These are phyloP conservation scores for Acanthacorydalis orientalis DNA, from an alignment of 2,888 invertebrate genomes.

Conservation along the genomic window DNA sequence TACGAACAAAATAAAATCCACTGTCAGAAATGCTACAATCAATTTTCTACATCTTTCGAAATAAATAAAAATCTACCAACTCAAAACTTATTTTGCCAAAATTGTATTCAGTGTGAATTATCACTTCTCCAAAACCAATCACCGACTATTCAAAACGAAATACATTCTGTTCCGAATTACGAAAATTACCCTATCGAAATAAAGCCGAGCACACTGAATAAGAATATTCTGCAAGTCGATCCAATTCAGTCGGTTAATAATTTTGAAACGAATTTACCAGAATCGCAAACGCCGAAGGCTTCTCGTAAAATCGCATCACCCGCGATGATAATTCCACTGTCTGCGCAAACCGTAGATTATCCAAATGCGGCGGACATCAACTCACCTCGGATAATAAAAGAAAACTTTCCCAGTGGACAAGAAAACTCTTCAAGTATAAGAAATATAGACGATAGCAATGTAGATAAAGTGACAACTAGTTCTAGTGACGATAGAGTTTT, in stretches of 20 bases:
- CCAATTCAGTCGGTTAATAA: too few species aligned
- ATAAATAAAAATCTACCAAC: not conserved
- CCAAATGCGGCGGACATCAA: constrained; percentile 15
- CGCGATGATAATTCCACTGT: not conserved
- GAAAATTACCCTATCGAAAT: too few species aligned
- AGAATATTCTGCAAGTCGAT: too few species aligned
- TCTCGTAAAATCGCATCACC: not conserved
- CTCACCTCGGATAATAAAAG: constrained; percentile 9
- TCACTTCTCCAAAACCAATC: too few species aligned
- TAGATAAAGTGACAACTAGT: constrained; percentile 5
- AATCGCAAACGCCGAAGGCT: not conserved
- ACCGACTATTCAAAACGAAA: too few species aligned
- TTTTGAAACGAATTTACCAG: too few species aligned
- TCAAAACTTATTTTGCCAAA: not conserved
- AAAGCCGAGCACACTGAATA: too few species aligned
- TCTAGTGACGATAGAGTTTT: constrained; percentile 4
- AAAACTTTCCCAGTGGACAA: constrained; percentile 4
- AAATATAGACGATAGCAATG: constrained; percentile 1
- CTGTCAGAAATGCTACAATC: not conserved
- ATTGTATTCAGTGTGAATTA: not conserved
- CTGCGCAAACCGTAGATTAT: not conserved
- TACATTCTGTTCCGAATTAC: too few species aligned
- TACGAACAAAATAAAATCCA: not conserved
- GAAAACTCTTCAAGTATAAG: not conserved
- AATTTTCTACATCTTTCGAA: not conserved